phyloP scores from a whole-genome alignment of 2,888 invertebrate species.

The Opisthograptis luteolata region DNA sequence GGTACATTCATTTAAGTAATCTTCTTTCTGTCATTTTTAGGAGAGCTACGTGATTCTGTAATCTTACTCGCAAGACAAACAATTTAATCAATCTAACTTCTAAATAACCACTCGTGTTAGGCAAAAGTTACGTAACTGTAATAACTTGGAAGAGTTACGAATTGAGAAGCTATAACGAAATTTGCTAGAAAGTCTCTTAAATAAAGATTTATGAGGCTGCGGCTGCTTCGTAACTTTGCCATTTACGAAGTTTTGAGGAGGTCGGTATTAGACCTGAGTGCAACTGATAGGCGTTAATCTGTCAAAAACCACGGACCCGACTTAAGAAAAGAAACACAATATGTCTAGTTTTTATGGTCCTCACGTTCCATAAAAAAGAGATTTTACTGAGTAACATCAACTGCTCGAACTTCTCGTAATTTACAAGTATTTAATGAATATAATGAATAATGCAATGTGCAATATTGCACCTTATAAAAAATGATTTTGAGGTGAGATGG shows the following conservation, averaged over 20 bases:
- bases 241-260: constrained; percentile 43
- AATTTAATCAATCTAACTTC: constrained; percentile 38
- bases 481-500: no score
- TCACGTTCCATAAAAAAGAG: no score
- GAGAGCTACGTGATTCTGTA: not conserved
- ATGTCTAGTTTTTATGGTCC: no score
- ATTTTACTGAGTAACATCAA: no score
- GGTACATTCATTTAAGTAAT: no score
- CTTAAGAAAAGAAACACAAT: no score
- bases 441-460: no score
- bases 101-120: constrained; percentile 31
- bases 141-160: constrained; percentile 44
- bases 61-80: constrained; percentile 1
- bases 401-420: no score
- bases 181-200: constrained; percentile 54
- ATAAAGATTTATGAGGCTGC: constrained; percentile 51
- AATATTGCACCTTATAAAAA: no score
- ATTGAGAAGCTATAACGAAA: constrained; percentile 58
- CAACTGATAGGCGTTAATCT: constrained; percentile 8
- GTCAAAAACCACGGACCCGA: no score
- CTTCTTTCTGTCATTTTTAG: not conserved
- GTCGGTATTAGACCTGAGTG: constrained; percentile 17
- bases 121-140: constrained; percentile 43
- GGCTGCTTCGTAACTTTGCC: constrained; percentile 34
- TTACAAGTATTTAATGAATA: no score